phyloP scores from a whole-genome alignment of 1,140 invertebrate genomes.

The Lordiphosa stackelbergi region DNA sequence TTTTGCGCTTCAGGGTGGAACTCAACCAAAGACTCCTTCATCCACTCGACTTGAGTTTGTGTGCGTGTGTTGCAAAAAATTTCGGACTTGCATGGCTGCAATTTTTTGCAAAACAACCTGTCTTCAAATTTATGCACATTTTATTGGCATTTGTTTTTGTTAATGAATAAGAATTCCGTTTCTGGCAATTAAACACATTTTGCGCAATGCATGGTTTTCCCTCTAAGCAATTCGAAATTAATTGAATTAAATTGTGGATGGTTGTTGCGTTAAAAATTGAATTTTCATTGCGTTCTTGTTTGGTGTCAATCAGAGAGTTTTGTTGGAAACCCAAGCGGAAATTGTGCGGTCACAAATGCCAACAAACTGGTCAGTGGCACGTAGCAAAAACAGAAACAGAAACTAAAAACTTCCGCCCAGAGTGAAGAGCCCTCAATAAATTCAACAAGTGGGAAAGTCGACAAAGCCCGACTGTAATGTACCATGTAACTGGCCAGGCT shows the following conservation, averaged over 20 bases:
- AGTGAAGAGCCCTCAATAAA: not conserved
- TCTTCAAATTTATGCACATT: constrained; percentile 60
- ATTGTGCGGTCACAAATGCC: constrained; percentile 49
- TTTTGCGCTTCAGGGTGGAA: too few relatives aligned
- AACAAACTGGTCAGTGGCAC: constrained; percentile 34
- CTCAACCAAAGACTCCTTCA: too few relatives aligned
- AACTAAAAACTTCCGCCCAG: constrained; percentile 41
- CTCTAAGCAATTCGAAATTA: constrained; percentile 52
- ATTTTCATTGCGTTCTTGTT: constrained; percentile 46
- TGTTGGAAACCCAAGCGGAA: constrained; percentile 34
- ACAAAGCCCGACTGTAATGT: not conserved
- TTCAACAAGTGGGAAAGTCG: constrained; percentile 4
- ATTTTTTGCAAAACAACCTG: constrained; percentile 25
- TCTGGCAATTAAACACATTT: constrained; percentile 48
- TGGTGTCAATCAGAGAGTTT: constrained; percentile 39
- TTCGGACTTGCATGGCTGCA: constrained; percentile 2
- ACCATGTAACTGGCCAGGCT: too few relatives aligned
- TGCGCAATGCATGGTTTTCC: constrained; percentile 23
- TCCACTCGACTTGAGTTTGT: not conserved
- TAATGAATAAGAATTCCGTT: constrained; percentile 53
- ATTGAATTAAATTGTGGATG: constrained; percentile 63
- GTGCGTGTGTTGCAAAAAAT: not conserved
- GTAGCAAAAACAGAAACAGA: constrained; percentile 25
- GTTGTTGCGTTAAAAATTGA: constrained; percentile 66
- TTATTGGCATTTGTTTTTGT: constrained; percentile 39